phyloP scores from a whole-genome alignment of 2,113 vertebrate genomes.

The Tinamus guttatus region DNA sequence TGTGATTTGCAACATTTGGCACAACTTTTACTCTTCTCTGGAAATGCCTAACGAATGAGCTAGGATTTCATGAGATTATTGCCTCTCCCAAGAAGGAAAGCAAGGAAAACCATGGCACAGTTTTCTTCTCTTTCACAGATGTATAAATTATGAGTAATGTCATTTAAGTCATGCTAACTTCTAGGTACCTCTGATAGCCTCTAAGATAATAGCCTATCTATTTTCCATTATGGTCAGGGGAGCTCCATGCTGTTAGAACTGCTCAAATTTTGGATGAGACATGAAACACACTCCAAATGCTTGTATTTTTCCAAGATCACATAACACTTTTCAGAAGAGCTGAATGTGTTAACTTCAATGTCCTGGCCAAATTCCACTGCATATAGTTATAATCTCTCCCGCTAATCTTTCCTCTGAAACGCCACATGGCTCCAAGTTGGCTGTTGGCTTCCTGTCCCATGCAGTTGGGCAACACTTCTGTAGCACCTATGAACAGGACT shows the following conservation, averaged over 20 bases:
- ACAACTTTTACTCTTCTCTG: constrained; percentile 26
- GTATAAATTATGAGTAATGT: neutral
- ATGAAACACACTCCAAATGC: neutral
- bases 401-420: neutral
- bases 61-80: constrained; percentile 28
- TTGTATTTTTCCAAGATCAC: neutral
- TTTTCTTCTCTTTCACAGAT: neutral
- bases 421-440: neutral
- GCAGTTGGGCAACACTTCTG: neutral
- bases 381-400: neutral
- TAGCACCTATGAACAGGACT: neutral
- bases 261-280: neutral
- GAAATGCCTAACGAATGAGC: constrained; percentile 64
- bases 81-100: constrained; percentile 7
- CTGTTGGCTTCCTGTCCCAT: neutral
- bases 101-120: neutral
- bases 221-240: neutral
- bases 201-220: neutral
- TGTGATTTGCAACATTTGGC: constrained; percentile 62
- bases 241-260: neutral
- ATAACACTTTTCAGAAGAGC: neutral
- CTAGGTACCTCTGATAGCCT: neutral
- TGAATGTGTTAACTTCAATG: neutral
- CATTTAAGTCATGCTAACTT: neutral
- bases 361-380: neutral